Evolutionary conservation across 2,797 vertebrate genomes (phyloP), one percentile per base, ranked within the genome.

Genomic region (Poecilia velifera): DNA sequence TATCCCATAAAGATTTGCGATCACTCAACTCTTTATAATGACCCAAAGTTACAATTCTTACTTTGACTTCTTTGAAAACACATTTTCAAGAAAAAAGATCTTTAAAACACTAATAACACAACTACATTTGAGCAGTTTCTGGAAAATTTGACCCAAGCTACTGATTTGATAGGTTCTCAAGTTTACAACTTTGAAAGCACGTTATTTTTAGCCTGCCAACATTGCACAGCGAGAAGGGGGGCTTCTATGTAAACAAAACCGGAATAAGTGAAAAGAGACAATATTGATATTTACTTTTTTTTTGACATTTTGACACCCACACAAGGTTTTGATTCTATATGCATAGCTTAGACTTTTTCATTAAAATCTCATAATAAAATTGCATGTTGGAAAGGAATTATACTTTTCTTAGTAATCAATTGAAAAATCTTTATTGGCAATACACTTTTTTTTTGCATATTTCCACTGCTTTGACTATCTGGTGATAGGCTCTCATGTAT

Each of bases 21-120:
- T 71, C 25, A 78, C 25, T 36, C 18, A 39, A 71, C 10, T 73
- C 3, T 76, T 53, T 75, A 12, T 47, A 12, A 25, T 31, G 34
- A 53, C 84, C 55, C 34, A 20, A 46, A 18, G 13, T 49, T 66
- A 72, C 8, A 68, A 41, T 76, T 71, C 28, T n/a, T 43, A 0
- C 66, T 66, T 41, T 16, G 31, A 73, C 22, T 34, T 72, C 20
- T 76, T 45, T 49, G 22, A 73, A 76, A 78, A 84, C 20, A 59
- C 45, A 22, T 22, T 64, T 73, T 25, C 12, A 81, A 51, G 25
- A 22, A 45, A 45, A 41, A 73, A 62, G 6, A 71, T 80, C 62
- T 45, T 12, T 39, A 16, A 78, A 70, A n/a, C 12, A 4, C 39
- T 7, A 20, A 39, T 18, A 18, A 12, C 51, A 28, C 64, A 78